Conservation (phyloP, 2,113 vertebrate species). For the Perca schrenkii region DNA sequence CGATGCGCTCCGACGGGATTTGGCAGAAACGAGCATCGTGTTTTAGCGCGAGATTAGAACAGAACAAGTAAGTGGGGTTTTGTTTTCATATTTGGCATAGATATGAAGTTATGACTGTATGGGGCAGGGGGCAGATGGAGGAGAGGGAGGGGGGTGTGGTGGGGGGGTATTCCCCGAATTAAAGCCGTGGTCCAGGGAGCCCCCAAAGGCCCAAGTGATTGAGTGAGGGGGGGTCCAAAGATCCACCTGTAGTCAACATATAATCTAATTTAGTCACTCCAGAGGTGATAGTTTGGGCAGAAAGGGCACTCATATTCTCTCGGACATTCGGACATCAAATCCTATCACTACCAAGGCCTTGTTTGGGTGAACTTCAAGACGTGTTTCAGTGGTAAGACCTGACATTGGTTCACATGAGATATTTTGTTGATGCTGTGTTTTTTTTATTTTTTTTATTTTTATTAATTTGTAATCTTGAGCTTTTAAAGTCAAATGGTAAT, state of each 20-base stretch:
- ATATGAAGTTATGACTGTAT: conserved; percentile 67
- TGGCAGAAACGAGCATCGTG: conserved; percentile 10
- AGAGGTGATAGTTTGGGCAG: neutral
- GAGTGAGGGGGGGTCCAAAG: conserved; percentile 22
- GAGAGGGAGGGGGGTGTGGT: neutral
- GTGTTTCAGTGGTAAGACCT: neutral
- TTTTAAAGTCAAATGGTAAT: neutral
- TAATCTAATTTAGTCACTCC: conserved; percentile 33
- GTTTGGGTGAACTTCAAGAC: neutral
- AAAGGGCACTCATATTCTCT: neutral
- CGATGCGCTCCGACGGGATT: conserved; percentile 29
- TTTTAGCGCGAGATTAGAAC: conserved; percentile 61
- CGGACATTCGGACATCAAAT: neutral
- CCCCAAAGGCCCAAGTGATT: conserved; percentile 15
- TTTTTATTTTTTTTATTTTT: neutral
- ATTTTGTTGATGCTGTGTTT: neutral
- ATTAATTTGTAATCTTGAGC: neutral
- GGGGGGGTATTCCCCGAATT: neutral
- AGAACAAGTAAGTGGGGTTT: conserved; percentile 58
- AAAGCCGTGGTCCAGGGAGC: conserved; percentile 51
- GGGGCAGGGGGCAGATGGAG: conserved; percentile 5
- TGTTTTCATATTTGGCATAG: conserved; percentile 73
- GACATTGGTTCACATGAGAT: neutral
- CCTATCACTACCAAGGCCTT: neutral
- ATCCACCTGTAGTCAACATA: conserved; percentile 65